Evolutionary conservation across 2,797 vertebrate genomes (phyloP), one percentile per base, ranked within the genome.

Genomic region (Vespertilio murinus): DNA sequence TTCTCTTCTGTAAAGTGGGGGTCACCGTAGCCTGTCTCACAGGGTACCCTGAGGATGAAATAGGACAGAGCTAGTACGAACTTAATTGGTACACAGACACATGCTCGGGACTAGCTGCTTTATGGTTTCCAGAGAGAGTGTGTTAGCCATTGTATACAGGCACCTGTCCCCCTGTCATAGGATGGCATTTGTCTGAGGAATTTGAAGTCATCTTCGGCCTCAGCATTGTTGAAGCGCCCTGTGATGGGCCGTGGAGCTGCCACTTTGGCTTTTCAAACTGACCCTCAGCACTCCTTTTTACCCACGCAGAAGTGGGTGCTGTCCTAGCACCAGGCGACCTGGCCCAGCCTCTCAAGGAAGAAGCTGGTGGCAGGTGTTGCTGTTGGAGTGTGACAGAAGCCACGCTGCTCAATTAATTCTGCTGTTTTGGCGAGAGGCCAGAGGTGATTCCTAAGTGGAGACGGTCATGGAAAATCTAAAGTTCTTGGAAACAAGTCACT

Each of bases 401-500:
- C 54, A 18, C 47, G 28, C 33, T 73, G 13, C 52, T 13, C 52
- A 8, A 0, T 83, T 64, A 71, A 38, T 42, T 79, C 59, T 30
- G 10, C 20, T 20, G 45, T 52, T 80, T 81, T 64, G 75, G 54
- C 3, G 0, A 78, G 70, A 38, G 4, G 5, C 64, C 92, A 56
- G 78, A 52, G 61, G 73, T 81, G 71, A 79, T 64, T 82, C 65
- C 33, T 75, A 38, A 80, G 71, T 69, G 87, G 69, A 96, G 94
- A 74, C 45, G 25, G 80, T 70, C 49, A 5, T 87, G 79, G 89
- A 64, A 93, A 92, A 80, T 80, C 45, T 86, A 10, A 78, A 85
- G 49, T 74, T 92, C 88, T 87, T 77, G 75, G 75, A 95, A 90
- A 81, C 75, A 67, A 64, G 14, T 91, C 49, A 88, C 86, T 75